Conservation (phyloP, 1,140 invertebrate genomes). For the Cardiocondyla obscurior region DNA sequence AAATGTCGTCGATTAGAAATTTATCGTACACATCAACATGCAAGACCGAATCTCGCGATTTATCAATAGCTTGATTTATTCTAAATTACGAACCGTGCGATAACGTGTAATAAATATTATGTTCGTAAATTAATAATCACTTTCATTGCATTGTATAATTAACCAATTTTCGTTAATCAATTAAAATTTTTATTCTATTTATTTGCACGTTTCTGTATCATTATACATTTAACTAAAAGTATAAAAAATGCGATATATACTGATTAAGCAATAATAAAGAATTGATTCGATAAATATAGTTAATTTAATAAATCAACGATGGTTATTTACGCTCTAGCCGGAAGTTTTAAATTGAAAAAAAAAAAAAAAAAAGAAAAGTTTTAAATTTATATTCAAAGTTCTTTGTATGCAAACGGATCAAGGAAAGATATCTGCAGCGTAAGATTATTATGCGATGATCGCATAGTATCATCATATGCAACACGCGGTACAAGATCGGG, state of each 20-base stretch:
- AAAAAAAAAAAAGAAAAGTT: neutral
- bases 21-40: neutral
- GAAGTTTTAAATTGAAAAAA: neutral
- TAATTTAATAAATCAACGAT: neutral
- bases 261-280: neutral
- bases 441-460: neutral
- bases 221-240: neutral
- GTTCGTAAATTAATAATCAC: neutral
- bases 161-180: neutral
- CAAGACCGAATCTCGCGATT: neutral
- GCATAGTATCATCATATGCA: neutral
- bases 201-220: neutral
- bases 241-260: too few species aligned
- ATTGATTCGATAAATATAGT: neutral
- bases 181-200: neutral
- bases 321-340: neutral
- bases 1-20: slow-evolving; percentile 30
- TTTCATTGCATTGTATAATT: neutral
- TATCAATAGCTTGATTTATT: neutral
- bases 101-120: neutral
- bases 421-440: neutral
- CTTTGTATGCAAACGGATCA: neutral
- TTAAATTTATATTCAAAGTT: neutral
- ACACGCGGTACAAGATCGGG: neutral
- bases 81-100: neutral